Conservation (phyloP, 2,797 vertebrate genomes). For the Eutrigla gurnardus region DNA sequence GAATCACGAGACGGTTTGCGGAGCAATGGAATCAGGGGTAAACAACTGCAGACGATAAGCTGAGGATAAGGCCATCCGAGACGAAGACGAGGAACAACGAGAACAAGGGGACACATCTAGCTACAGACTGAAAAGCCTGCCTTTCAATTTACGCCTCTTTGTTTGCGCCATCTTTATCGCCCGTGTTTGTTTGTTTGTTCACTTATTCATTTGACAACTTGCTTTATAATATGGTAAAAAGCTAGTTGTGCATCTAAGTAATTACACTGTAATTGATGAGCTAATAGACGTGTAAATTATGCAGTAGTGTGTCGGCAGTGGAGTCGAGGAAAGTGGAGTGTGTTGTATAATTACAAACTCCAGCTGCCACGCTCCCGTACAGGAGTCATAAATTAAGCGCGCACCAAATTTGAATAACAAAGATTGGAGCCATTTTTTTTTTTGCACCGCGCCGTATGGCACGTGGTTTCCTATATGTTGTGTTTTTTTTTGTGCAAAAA, state of each 20-base stretch:
- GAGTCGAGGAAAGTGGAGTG: constrained; percentile 66
- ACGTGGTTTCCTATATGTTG: constrained; percentile 23
- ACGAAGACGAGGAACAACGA: constrained; percentile 11
- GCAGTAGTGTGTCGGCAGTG: constrained; percentile 69
- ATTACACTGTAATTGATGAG: constrained; percentile 84
- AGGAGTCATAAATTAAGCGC: constrained; percentile 74
- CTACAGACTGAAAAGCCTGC: constrained; percentile 28
- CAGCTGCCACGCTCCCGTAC: constrained; percentile 72
- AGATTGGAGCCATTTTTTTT: constrained; percentile 30
- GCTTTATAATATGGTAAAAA: constrained; percentile 78
- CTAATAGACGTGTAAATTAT: constrained; percentile 83
- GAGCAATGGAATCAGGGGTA: constrained; percentile 68
- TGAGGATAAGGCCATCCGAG: constrained; percentile 44
- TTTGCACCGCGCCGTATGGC: constrained; percentile 31
- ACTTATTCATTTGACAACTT: constrained; percentile 74
- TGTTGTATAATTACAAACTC: constrained; percentile 80
- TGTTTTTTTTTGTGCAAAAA: constrained; percentile 13
- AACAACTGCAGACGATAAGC: constrained; percentile 74
- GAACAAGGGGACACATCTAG: constrained; percentile 24
- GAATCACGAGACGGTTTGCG: constrained; percentile 73
- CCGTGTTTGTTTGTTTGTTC: constrained; percentile 72
- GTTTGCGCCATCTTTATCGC: constrained; percentile 47
- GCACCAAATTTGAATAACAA: constrained; percentile 67
- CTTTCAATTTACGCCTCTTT: constrained; percentile 52
- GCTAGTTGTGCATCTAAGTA: constrained; percentile 74